phyloP scores from a whole-genome alignment of 2,113 vertebrate genomes.

The Hassar affinis region DNA sequence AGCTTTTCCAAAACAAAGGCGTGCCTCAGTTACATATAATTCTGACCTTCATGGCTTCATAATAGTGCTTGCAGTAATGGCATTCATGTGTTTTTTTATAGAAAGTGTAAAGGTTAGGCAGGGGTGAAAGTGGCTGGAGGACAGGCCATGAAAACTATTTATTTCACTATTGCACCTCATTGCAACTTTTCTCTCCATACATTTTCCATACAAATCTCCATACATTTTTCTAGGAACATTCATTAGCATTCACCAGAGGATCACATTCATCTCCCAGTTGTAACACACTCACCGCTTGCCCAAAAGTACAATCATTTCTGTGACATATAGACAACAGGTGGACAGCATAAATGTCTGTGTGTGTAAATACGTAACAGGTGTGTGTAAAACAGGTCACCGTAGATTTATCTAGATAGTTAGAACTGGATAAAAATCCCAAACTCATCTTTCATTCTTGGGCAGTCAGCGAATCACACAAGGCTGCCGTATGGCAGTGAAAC shows the following conservation, averaged over 20 bases:
- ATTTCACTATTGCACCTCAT: neutral
- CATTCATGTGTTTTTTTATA: neutral
- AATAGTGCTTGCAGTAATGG: neutral
- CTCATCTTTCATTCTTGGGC: constrained; percentile 11
- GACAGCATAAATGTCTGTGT: constrained; percentile 27
- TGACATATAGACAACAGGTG: constrained; percentile 48
- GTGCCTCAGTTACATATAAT: neutral
- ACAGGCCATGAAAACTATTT: neutral
- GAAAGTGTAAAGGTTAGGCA: neutral
- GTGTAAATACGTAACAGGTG: constrained; percentile 39
- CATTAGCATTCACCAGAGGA: constrained; percentile 39
- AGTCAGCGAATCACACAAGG: neutral
- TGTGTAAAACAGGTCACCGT: constrained; percentile 10
- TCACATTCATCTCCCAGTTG: constrained; percentile 42
- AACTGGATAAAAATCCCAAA: constrained; percentile 13
- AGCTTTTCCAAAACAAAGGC: neutral
- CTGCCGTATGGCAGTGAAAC: neutral
- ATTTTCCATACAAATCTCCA: neutral
- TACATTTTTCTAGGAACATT: constrained; percentile 29
- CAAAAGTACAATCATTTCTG: constrained; percentile 40
- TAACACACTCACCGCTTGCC: constrained; percentile 26
- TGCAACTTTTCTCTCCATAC: neutral
- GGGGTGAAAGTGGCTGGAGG: neutral
- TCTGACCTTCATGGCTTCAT: neutral
- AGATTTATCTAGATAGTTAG: constrained; percentile 3